Conservation (phyloP, 2,113 vertebrate genomes). For the Coreoperca whiteheadi region DNA sequence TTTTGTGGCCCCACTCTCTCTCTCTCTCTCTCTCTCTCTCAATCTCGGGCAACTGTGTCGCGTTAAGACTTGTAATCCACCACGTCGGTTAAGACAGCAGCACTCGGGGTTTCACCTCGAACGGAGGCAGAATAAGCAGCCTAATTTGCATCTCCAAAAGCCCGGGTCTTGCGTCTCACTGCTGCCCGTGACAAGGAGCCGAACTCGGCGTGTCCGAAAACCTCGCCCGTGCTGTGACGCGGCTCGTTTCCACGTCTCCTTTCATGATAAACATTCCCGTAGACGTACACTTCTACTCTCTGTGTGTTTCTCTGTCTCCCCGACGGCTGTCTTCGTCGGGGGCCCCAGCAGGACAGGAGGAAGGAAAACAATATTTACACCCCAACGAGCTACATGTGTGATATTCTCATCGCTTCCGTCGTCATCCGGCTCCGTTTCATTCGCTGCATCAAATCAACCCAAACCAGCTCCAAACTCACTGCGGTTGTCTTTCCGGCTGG, state of each 20-base stretch:
- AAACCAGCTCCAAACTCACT: slow-evolving; percentile 52
- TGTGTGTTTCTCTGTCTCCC: slow-evolving; percentile 38
- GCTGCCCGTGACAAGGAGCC: slow-evolving; percentile 74
- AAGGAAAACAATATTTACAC: slow-evolving; percentile 74
- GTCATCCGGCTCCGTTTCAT: slow-evolving; percentile 68
- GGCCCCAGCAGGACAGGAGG: slow-evolving; percentile 40
- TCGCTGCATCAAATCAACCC: slow-evolving; percentile 65
- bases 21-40: background rate
- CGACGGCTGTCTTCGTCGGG: slow-evolving; percentile 61
- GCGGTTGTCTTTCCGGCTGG: slow-evolving; percentile 49
- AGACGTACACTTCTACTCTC: slow-evolving; percentile 24
- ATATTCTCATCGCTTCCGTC: slow-evolving; percentile 77
- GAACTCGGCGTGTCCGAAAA: slow-evolving; percentile 74
- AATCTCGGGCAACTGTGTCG: background rate
- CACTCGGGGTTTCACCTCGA: slow-evolving; percentile 61
- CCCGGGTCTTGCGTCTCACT: slow-evolving; percentile 81
- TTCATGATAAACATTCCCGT: slow-evolving; percentile 67
- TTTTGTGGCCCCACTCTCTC: slow-evolving; percentile 10
- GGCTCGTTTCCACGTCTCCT: slow-evolving; percentile 70
- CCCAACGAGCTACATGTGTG: slow-evolving; percentile 79
- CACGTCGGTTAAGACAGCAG: slow-evolving; percentile 39
- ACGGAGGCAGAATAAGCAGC: slow-evolving; percentile 58
- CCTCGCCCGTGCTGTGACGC: slow-evolving; percentile 65
- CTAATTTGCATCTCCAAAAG: slow-evolving; percentile 75
- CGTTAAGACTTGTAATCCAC: slow-evolving; percentile 58